Percentiles rank a stretch among this genome's conserved stretches.
phyloP scores from a whole-genome alignment of 1,140 invertebrate species.

The Cotesia vestalis region DNA sequence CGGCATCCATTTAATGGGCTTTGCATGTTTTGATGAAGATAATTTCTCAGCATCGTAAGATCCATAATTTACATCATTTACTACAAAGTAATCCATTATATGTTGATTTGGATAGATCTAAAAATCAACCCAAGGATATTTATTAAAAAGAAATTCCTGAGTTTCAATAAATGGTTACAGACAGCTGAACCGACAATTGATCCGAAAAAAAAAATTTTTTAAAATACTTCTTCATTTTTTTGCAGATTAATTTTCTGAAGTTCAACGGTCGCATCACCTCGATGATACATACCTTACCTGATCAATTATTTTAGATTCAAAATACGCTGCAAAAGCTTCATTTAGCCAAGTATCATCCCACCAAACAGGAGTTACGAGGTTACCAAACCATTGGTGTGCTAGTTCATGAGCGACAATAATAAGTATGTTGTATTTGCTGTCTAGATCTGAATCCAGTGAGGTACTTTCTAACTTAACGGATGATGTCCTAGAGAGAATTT shows the following conservation, averaged over 20 bases:
- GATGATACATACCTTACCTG: not conserved
- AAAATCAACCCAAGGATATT: not conserved
- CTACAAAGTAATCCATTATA: constrained; percentile 19
- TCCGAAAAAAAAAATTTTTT: not conserved
- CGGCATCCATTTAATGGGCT: constrained; percentile 63
- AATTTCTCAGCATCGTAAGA: not conserved
- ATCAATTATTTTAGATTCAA: constrained; percentile 34
- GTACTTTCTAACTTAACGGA: not conserved
- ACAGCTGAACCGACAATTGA: not conserved
- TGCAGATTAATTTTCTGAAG: no score
- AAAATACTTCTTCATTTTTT: not conserved
- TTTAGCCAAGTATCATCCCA: constrained; percentile 69
- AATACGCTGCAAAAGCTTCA: constrained; percentile 68
- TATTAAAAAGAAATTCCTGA: not conserved
- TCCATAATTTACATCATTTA: not conserved
- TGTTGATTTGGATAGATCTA: constrained; percentile 8
- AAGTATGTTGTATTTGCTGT: not conserved
- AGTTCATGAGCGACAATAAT: constrained; percentile 67
- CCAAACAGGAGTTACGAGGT: constrained; percentile 44
- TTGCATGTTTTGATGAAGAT: not conserved
- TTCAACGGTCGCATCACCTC: no score
- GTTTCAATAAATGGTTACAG: not conserved
- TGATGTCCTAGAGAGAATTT: constrained; percentile 21
- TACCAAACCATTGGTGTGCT: constrained; percentile 61
- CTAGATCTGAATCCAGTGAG: not conserved